phyloP scores from a whole-genome alignment of 2,888 invertebrate species.

The Pseudoips prasinana region DNA sequence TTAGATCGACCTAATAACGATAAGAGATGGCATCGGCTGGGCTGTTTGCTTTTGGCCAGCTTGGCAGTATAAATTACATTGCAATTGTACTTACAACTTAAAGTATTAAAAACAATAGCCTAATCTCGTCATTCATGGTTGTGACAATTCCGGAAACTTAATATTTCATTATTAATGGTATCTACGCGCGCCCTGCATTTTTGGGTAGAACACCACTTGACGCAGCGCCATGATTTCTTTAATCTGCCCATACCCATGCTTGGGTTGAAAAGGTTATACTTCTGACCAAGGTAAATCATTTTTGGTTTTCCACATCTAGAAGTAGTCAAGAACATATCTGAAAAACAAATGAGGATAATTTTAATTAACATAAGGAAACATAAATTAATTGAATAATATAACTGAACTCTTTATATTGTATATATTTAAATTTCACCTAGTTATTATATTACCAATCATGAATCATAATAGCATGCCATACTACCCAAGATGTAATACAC shows the following conservation, averaged over 20 bases:
- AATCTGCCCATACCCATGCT: neutral
- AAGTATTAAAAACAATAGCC: too few relatives aligned
- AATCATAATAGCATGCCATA: too few relatives aligned
- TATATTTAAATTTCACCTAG: too few relatives aligned
- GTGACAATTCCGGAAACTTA: conserved; percentile 19
- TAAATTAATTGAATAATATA: neutral
- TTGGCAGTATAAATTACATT: too few relatives aligned
- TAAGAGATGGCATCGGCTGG: too few relatives aligned
- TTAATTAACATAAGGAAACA: too few relatives aligned
- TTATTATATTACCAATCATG: too few relatives aligned
- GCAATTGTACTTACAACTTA: too few relatives aligned
- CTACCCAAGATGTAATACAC: too few relatives aligned
- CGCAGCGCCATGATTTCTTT: conserved; percentile 20
- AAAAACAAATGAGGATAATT: too few relatives aligned
- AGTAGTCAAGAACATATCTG: conserved; percentile 10
- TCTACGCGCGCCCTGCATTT: conserved; percentile 27
- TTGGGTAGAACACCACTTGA: conserved; percentile 20
- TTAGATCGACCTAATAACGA: too few relatives aligned
- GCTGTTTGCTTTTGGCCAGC: too few relatives aligned
- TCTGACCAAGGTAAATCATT: conserved; percentile 12
- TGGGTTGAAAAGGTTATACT: conserved; percentile 15
- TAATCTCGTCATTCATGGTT: conserved; percentile 1
- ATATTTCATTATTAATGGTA: conserved; percentile 28
- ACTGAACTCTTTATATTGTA: neutral
- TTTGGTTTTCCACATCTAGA: conserved; percentile 23